Evolutionary conservation across 37 sponge, comb jelly and placozoan species (phyloP).

Genomic region (Diacarnus erythraeanus): DNA sequence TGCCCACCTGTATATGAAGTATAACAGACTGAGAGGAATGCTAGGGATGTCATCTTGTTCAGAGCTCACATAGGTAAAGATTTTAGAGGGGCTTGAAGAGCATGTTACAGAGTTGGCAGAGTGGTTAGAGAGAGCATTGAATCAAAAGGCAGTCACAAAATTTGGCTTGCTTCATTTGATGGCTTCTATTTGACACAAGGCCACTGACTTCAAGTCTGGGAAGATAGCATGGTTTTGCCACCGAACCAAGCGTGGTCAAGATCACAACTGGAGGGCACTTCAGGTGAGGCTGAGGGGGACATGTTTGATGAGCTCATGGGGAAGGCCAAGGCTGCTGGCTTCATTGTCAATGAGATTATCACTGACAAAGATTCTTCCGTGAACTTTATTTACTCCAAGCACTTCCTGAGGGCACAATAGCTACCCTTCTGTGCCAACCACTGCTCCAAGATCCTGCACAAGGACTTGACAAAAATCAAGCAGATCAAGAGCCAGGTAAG

Average conservation of each 20-base stretch:
- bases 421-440: slow-evolving; percentile 34
- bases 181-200: slow-evolving; percentile 20
- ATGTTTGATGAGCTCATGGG: slow-evolving; percentile 19
- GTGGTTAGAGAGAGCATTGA: background rate
- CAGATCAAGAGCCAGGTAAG: slow-evolving; percentile 12
- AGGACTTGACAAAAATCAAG: slow-evolving; percentile 16
- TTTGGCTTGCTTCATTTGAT: slow-evolving; percentile 18
- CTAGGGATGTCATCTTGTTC: slow-evolving; percentile 7
- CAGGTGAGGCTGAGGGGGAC: slow-evolving; percentile 22
- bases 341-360: slow-evolving; percentile 18
- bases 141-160: background rate
- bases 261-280: slow-evolving; percentile 34
- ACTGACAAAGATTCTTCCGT: slow-evolving; percentile 37
- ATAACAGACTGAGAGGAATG: background rate
- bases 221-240: slow-evolving; percentile 15
- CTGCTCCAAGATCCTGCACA: slow-evolving; percentile 27
- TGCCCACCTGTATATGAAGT: background rate
- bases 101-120: slow-evolving; percentile 6
- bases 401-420: slow-evolving; percentile 3
- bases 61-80: background rate
- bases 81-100: background rate
- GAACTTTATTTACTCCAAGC: slow-evolving; percentile 17
- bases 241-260: slow-evolving; percentile 8
- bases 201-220: slow-evolving; percentile 17
- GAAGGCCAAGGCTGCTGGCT: slow-evolving; percentile 13